Evolutionary conservation across 2,888 invertebrate species (phyloP), one percentile per base, ranked within the genome.

Genomic region (Eupithecia inturbata): DNA sequence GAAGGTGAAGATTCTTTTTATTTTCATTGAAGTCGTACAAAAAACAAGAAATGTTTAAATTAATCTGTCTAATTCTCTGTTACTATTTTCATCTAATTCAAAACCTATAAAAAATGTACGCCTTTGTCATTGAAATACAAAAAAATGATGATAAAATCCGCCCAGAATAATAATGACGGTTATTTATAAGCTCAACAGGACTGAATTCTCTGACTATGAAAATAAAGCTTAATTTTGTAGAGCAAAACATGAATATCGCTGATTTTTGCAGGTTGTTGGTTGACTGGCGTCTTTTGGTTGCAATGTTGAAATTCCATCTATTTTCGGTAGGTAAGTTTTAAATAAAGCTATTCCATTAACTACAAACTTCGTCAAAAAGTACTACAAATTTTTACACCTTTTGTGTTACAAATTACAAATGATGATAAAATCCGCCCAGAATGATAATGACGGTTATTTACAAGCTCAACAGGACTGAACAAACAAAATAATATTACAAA

Each of bases 381-480:
- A 49, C n/a, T 49, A 7, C 19, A 6, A 6, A 7, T 14, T 49
- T 22, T 49, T 49, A 14, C 12, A 26, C 57, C 22, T 26, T 26
- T 22, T 22, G 53, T 62, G 31, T 53, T 26, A 19, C 36, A 28
- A 67, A n/a, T n/a, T n/a, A n/a, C n/a, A n/a, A 36, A 49, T 87
- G 87, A 87, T 87, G 87, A 85, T 82, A 85, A 83, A 74, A 77
- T 79, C 80, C 77, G 78, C 78, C 84, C 82, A 82, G 85, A 87
- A 80, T 81, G 75, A 80, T 79, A 72, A 71, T 84, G 85, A 85
- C 64, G 82, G 85, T 85, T 83, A 77, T 78, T 53, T 75, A 88
- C 86, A 90, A 90, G 90, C 89, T 90, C 90, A 90, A 90, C 90
- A 90, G 90, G 90, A 86, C 90, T 90, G 90, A 90, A 53, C 49